Conservation (phyloP, 2,888 invertebrate species). For the Zele albiditarsus region DNA sequence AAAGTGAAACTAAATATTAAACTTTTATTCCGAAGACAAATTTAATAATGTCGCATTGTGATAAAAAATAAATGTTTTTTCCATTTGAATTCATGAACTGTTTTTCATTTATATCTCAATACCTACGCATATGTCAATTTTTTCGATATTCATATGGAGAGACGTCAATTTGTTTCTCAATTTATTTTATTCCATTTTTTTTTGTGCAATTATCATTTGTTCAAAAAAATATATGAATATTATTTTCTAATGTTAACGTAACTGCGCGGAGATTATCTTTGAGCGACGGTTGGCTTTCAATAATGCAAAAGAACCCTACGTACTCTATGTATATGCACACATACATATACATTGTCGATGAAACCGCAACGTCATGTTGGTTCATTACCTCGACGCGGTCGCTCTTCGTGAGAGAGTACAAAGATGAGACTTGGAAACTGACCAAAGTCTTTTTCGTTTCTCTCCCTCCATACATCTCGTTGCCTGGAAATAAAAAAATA, state of each 20-base stretch:
- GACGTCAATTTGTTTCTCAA: not conserved
- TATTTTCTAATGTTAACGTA: slow-evolving; percentile 6
- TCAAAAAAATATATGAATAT: slow-evolving; percentile 18
- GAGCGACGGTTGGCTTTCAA: slow-evolving; percentile 71
- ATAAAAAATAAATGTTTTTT: no score
- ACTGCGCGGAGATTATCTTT: slow-evolving; percentile 53
- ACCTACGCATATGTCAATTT: not conserved
- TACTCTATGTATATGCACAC: slow-evolving; percentile 12
- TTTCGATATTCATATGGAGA: not conserved
- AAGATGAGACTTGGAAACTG: slow-evolving; percentile 62
- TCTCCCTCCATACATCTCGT: slow-evolving; percentile 29
- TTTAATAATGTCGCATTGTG: not conserved
- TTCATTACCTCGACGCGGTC: slow-evolving; percentile 64
- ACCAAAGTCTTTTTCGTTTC: slow-evolving; percentile 40
- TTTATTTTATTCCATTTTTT: not conserved
- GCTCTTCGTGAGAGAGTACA: slow-evolving; percentile 65
- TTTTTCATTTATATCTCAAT: not conserved
- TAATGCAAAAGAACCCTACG: slow-evolving; percentile 67
- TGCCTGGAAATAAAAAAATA: slow-evolving; percentile 33
- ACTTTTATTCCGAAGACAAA: not conserved
- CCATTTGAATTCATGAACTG: not conserved
- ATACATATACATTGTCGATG: slow-evolving; percentile 12
- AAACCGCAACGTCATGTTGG: slow-evolving; percentile 71
- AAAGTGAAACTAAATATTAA: slow-evolving; percentile 15
- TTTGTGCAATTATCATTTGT: slow-evolving; percentile 3